These are phyloP conservation scores for Magallana angulata DNA, from an alignment of 1,140 invertebrate species.

Conservation along the genomic window DNA sequence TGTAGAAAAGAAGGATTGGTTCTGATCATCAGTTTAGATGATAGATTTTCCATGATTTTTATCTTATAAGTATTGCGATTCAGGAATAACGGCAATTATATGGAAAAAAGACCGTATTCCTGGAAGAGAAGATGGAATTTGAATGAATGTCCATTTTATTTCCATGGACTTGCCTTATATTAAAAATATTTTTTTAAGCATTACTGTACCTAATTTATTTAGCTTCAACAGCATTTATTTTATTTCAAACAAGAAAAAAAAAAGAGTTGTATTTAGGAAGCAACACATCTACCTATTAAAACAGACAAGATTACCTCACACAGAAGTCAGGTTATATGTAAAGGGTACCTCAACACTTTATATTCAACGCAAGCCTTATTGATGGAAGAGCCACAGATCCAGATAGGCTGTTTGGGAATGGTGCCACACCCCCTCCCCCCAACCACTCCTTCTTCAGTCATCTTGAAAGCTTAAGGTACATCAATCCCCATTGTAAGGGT, in stretches of 20 bases:
- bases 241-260: background rate
- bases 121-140: background rate
- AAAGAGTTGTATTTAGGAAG: background rate
- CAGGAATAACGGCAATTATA: background rate
- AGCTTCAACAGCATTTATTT: too few species aligned
- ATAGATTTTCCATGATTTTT: too few species aligned
- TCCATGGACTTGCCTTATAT: background rate
- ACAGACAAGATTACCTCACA: background rate
- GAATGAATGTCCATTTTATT: background rate
- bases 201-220: background rate
- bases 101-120: background rate
- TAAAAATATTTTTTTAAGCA: background rate
- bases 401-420: too few species aligned
- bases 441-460: too few species aligned
- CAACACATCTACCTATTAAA: slow-evolving; percentile 10
- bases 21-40: too few species aligned
- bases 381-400: background rate
- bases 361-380: too few species aligned
- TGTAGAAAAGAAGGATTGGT: too few species aligned
- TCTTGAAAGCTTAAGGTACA: too few species aligned
- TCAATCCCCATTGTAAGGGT: too few species aligned
- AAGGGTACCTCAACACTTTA: background rate
- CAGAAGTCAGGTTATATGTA: background rate
- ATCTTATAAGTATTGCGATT: background rate
- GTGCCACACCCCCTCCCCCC: too few species aligned